These are phyloP conservation scores for Mizuhopecten yessoensis DNA, from an alignment of 1,140 invertebrate species.

Conservation along the genomic window DNA sequence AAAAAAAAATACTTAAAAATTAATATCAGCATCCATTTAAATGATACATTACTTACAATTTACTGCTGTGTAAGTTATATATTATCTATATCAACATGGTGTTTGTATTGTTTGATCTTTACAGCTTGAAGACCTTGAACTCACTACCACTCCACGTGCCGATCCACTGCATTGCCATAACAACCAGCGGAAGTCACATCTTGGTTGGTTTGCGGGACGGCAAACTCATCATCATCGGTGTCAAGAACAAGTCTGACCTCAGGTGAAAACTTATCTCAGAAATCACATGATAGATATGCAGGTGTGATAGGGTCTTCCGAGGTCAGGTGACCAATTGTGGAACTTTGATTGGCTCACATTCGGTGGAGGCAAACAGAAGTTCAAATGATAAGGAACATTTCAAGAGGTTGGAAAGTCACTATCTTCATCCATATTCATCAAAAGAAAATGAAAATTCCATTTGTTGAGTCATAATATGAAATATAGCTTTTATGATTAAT, in stretches of 20 bases:
- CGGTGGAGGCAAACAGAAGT: background rate
- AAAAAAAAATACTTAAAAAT: no score
- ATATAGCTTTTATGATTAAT: no score
- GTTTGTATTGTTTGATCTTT: conserved; percentile 53
- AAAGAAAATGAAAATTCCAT: no score
- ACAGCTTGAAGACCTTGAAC: conserved; percentile 77
- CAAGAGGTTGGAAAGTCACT: no score
- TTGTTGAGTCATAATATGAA: no score
- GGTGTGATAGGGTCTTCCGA: background rate
- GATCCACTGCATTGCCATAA: conserved; percentile 86
- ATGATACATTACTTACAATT: no score
- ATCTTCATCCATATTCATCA: no score
- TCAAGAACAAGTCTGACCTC: conserved; percentile 70
- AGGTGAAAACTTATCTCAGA: conserved; percentile 47
- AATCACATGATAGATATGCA: background rate
- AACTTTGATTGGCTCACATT: background rate
- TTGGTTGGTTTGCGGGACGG: conserved; percentile 86
- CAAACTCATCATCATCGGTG: conserved; percentile 86
- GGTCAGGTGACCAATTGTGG: background rate
- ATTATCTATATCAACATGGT: no score
- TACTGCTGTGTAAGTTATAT: no score
- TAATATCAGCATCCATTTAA: no score
- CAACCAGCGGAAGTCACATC: conserved; percentile 86
- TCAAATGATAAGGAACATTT: no score
- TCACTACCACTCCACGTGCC: conserved; percentile 86